Evolutionary conservation across 2,888 invertebrate genomes (phyloP).

Genomic region (Stenchaetothrips biformis): DNA sequence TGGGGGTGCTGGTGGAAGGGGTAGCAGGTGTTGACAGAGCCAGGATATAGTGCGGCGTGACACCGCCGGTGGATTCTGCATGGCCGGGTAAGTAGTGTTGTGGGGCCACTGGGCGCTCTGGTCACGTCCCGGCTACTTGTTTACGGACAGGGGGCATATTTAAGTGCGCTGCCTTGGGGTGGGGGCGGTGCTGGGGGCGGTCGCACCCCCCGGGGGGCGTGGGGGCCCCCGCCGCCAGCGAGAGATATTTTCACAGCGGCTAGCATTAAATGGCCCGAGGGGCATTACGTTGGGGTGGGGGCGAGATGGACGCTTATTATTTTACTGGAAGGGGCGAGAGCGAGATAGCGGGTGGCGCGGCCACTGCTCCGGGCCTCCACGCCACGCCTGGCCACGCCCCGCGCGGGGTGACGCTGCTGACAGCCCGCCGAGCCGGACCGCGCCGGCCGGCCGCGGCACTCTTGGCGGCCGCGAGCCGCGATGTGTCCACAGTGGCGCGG

Average conservation of each 20-base stretch:
- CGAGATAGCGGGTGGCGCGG: too few relatives aligned
- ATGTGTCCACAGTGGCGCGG: too few relatives aligned
- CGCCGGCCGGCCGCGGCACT: too few relatives aligned
- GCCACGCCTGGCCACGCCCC: too few relatives aligned
- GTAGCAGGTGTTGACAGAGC: background rate
- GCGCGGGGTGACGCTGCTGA: too few relatives aligned
- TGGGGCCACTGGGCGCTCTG: too few relatives aligned
- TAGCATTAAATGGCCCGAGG: background rate
- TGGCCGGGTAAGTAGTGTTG: too few relatives aligned
- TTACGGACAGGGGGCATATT: background rate
- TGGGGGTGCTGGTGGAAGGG: background rate
- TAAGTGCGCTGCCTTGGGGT: background rate
- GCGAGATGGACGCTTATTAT: background rate
- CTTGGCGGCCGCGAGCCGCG: too few relatives aligned
- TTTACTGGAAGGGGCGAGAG: background rate
- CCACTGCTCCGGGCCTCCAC: too few relatives aligned
- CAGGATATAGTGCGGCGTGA: too few relatives aligned
- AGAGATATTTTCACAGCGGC: background rate
- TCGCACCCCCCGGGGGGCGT: background rate
- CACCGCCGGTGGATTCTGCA: too few relatives aligned
- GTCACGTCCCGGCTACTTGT: background rate
- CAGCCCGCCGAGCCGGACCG: too few relatives aligned
- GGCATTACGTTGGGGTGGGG: background rate
- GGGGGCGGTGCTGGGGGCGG: background rate
- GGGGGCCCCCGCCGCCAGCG: background rate